Conservation (phyloP, 2,797 vertebrate species). For the Hippocampus kuda region DNA sequence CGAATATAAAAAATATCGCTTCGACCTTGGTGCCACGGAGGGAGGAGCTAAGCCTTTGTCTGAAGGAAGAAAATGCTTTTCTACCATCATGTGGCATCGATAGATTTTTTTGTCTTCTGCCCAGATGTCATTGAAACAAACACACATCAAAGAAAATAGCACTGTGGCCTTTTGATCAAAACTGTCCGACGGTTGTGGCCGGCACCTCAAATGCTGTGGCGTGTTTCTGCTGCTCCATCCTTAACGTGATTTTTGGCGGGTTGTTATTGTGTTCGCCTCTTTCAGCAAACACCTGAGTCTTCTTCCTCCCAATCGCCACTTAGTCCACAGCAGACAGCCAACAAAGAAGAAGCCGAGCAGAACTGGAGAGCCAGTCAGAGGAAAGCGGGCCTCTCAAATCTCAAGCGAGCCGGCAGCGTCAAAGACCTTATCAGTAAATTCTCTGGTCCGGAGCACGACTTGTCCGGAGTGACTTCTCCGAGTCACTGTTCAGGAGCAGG, state of each 20-base stretch:
- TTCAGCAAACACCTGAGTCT: conserved; percentile 30
- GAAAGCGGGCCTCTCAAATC: conserved; percentile 14
- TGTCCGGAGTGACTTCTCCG: conserved; percentile 6
- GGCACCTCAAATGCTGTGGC: background rate
- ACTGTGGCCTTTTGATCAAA: background rate
- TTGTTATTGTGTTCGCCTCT: conserved; percentile 47
- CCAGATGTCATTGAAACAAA: background rate
- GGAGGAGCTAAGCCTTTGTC: no score
- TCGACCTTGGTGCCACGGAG: no score
- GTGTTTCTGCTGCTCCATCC: background rate
- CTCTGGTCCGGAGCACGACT: conserved; percentile 26
- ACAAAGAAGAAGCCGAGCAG: conserved; percentile 21
- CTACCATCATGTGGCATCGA: no score
- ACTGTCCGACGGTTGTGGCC: background rate
- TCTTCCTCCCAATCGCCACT: conserved; percentile 15
- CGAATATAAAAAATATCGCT: no score
- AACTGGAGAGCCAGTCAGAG: conserved; percentile 21
- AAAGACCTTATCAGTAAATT: conserved; percentile 63
- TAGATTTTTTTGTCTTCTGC: background rate
- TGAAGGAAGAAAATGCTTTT: no score
- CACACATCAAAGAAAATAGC: background rate
- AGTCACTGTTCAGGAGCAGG: conserved; percentile 12
- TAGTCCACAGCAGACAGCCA: conserved; percentile 16
- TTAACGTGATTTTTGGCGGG: conserved; percentile 1
- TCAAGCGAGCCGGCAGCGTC: conserved; percentile 46